Conservation (phyloP, 2,797 vertebrate species). For the Malacoraja senta region DNA sequence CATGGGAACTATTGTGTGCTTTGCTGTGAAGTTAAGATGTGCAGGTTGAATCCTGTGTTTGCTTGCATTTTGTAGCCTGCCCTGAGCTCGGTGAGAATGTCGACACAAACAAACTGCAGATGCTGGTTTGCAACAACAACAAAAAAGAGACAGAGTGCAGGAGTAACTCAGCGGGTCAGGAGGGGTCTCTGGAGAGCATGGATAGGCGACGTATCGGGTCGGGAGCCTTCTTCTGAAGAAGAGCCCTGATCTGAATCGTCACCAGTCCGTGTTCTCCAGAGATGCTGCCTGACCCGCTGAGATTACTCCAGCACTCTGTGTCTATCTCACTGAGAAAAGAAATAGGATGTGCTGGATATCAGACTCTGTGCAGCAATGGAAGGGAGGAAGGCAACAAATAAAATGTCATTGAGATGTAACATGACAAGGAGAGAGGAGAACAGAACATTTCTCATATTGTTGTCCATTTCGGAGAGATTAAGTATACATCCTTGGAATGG, state of each 20-base stretch:
- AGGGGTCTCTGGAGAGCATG: no score
- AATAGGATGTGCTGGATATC: not conserved
- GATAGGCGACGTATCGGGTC: no score
- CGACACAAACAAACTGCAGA: no score
- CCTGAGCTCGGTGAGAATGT: not conserved
- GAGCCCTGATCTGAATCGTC: no score
- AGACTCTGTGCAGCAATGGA: not conserved
- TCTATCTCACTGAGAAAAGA: no score
- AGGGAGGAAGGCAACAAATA: not conserved
- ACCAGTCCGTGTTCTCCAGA: no score
- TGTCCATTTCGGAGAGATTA: not conserved
- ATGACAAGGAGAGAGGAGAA: not conserved
- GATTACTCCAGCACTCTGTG: no score
- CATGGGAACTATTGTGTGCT: not conserved
- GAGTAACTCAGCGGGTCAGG: no score
- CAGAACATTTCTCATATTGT: not conserved
- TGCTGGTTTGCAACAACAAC: no score
- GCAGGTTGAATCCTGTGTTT: not conserved
- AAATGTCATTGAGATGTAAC: not conserved
- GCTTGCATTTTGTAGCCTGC: not conserved
- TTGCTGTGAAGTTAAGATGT: not conserved
- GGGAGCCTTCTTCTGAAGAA: no score
- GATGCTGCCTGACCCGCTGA: no score
- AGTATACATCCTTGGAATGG: not conserved
- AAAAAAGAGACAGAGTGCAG: no score